phyloP scores from a whole-genome alignment of 2,888 invertebrate genomes.

The Tethea ocularis region DNA sequence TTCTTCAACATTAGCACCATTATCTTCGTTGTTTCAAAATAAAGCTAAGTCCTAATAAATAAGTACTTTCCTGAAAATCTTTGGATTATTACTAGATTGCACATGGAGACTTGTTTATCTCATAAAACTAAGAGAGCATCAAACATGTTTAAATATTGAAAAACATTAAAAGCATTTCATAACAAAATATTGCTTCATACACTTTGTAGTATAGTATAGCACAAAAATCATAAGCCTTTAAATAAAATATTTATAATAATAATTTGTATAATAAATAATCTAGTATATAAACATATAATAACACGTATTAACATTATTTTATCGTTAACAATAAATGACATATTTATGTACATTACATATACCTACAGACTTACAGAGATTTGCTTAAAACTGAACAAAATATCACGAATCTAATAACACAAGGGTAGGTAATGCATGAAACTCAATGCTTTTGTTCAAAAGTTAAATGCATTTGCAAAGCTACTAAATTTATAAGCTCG shows the following conservation, averaged over 20 bases:
- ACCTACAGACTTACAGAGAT: conserved; percentile 18
- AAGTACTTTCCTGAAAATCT: background rate
- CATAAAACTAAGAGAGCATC: conserved; percentile 7
- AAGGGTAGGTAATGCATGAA: conserved; percentile 40
- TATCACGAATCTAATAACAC: conserved; percentile 34
- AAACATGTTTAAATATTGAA: background rate
- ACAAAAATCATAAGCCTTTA: conserved; percentile 1
- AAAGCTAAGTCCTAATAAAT: background rate
- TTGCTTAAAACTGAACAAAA: conserved; percentile 34
- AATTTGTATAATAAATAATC: background rate
- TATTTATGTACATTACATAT: background rate
- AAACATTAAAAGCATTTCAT: background rate
- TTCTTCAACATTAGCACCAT: background rate
- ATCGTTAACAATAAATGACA: background rate
- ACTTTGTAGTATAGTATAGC: background rate
- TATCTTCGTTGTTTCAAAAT: background rate
- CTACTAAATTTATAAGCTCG: conserved; percentile 54
- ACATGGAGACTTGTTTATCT: conserved; percentile 1
- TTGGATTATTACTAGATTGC: conserved; percentile 8
- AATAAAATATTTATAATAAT: background rate
- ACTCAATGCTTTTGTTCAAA: conserved; percentile 51
- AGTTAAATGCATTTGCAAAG: conserved; percentile 71
- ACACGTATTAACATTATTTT: background rate
- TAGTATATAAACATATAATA: background rate
- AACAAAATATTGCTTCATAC: background rate